A percentile compares a stretch with the other conserved stretches of the same genome.
Evolutionary conservation across 2,797 vertebrate species (phyloP).

Genomic region (Falco rusticolus): DNA sequence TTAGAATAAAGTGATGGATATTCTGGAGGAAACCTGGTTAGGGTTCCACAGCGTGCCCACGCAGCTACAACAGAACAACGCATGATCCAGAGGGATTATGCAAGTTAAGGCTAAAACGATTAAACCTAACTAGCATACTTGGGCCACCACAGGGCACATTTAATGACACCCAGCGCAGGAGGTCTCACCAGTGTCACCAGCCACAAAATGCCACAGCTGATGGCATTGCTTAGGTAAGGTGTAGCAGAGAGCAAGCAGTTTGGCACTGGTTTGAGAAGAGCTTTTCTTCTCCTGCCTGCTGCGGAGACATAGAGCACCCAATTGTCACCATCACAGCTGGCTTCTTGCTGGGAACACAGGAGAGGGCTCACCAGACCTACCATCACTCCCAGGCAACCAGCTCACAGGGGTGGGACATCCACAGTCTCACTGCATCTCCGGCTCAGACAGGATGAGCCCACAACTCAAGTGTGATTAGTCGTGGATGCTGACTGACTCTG

Average conservation of each 20-base stretch:
- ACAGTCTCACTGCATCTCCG: rapidly evolving
- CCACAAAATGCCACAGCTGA: rapidly evolving
- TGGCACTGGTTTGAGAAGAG: rapidly evolving
- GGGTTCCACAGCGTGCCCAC: rapidly evolving
- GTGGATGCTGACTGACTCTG: neutral
- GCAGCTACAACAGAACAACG: rapidly evolving
- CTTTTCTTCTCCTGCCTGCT: neutral
- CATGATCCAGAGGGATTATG: rapidly evolving
- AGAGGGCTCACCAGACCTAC: neutral
- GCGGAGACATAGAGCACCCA: neutral
- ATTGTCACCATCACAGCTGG: rapidly evolving
- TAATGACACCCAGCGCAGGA: neutral
- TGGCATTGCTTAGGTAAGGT: rapidly evolving
- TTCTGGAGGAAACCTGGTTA: neutral
- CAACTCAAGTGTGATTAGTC: too few relatives aligned
- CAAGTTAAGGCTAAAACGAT: neutral
- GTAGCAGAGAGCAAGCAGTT: neutral
- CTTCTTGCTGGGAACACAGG: neutral
- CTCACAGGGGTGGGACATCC: neutral
- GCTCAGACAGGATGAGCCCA: rapidly evolving
- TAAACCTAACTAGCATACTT: rapidly evolving
- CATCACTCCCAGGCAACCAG: neutral
- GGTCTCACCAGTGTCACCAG: neutral
- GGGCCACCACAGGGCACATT: neutral
- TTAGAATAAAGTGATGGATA: constrained; percentile 8